phyloP scores from a whole-genome alignment of 2,797 vertebrate genomes.

The Notolabrus celidotus region DNA sequence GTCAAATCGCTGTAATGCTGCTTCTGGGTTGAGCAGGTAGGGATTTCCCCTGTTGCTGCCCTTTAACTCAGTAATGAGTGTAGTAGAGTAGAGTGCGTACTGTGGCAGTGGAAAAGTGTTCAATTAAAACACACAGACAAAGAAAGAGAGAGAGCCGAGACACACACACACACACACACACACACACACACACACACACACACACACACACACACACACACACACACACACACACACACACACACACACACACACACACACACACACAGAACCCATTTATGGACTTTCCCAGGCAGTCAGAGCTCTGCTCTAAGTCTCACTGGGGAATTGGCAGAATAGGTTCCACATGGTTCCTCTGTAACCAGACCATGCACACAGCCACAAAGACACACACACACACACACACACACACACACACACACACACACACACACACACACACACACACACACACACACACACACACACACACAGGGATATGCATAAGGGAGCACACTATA shows the following conservation, averaged over 20 bases:
- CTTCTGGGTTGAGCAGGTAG: conserved; percentile 58
- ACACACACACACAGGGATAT: conserved; percentile 10
- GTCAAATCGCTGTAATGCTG: conserved; percentile 33
- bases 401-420: conserved; percentile 25
- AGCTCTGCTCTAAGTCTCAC: conserved; percentile 73
- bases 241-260: conserved; percentile 37
- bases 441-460: conserved; percentile 37
- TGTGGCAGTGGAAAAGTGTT: conserved; percentile 70
- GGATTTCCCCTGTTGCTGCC: conserved; percentile 68
- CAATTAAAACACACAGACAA: conserved; percentile 56
- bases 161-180: no score
- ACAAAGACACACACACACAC: conserved; percentile 52
- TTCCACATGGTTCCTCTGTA: conserved; percentile 88
- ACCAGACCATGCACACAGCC: conserved; percentile 66
- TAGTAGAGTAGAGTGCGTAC: conserved; percentile 43
- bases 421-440: conserved; percentile 39
- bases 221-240: conserved; percentile 33
- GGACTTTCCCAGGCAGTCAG: conserved; percentile 87
- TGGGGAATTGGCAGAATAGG: conserved; percentile 82
- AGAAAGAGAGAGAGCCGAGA: conserved; percentile 4
- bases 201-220: conserved; percentile 9
- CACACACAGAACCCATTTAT: conserved; percentile 84
- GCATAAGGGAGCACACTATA: conserved; percentile 39
- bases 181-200: neutral
- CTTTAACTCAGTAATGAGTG: conserved; percentile 63